phyloP scores from a whole-genome alignment of 2,797 vertebrate species.

The Syngnathus acus region DNA sequence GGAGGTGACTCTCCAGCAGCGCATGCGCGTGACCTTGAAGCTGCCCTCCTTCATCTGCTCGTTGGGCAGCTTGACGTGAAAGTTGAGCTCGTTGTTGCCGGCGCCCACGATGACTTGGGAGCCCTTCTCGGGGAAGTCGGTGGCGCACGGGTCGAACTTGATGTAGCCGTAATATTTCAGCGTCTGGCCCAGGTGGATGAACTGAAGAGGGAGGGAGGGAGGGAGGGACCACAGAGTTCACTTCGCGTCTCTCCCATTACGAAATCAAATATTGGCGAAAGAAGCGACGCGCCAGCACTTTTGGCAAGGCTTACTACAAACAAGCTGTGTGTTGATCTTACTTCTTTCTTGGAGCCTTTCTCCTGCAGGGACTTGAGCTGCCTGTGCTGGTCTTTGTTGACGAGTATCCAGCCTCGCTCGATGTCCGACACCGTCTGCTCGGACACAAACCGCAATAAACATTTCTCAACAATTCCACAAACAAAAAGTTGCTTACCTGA shows the following conservation, averaged over 20 bases:
- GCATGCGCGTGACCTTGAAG: constrained; percentile 98
- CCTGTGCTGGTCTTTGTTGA: constrained; percentile 94
- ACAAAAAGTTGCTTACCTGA: constrained; percentile 75
- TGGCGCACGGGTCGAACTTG: constrained; percentile 93
- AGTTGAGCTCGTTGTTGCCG: constrained; percentile 97
- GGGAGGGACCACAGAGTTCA: background rate
- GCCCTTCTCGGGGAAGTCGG: constrained; percentile 94
- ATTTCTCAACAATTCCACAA: background rate
- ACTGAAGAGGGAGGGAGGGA: constrained; percentile 60
- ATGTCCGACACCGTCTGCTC: constrained; percentile 90
- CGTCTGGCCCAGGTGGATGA: constrained; percentile 90
- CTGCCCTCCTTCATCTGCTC: constrained; percentile 96
- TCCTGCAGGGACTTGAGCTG: constrained; percentile 97
- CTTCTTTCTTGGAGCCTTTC: constrained; percentile 98
- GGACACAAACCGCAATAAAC: background rate
- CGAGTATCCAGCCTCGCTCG: constrained; percentile 91
- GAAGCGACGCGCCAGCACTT: too few species aligned
- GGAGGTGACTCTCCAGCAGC: constrained; percentile 96
- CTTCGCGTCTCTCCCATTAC: background rate
- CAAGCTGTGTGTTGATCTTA: constrained; percentile 45
- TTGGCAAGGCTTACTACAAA: too few species aligned
- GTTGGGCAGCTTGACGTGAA: constrained; percentile 90
- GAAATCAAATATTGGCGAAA: too few species aligned
- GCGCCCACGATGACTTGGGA: constrained; percentile 94
- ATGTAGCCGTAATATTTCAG: constrained; percentile 95